Evolutionary conservation across 1,140 invertebrate species (phyloP).

Genomic region (Dreissena rostriformis): DNA sequence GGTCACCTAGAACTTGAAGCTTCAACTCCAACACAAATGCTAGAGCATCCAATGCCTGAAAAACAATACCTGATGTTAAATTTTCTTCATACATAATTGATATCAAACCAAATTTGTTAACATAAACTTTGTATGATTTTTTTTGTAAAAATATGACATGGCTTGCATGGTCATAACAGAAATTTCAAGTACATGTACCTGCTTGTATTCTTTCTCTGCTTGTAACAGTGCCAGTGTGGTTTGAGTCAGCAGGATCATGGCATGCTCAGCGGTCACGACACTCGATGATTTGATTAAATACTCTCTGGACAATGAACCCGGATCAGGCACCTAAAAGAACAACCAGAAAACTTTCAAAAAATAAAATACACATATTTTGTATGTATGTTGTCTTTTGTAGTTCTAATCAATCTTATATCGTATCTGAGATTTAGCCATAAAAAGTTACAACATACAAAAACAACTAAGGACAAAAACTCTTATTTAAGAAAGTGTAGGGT

Average conservation of each 20-base stretch:
- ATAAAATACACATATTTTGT: no score
- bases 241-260: constrained; percentile 8
- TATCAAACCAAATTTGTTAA: no score
- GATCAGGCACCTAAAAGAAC: constrained; percentile 29
- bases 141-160: no score
- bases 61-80: not conserved
- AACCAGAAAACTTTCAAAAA: not conserved
- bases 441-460: no score
- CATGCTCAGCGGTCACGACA: constrained; percentile 24
- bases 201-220: constrained; percentile 35
- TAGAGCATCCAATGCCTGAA: constrained; percentile 21
- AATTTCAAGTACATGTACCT: constrained; percentile 11
- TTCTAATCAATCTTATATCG: no score
- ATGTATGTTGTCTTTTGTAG: no score
- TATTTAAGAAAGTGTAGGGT: no score
- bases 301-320: constrained; percentile 22
- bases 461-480: no score
- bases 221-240: constrained; percentile 29
- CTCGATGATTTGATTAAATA: constrained; percentile 38
- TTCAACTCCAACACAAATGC: constrained; percentile 28
- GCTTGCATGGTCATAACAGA: not conserved
- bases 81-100: no score
- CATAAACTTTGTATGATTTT: no score
- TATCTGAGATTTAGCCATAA: no score
- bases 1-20: constrained; percentile 22